These are phyloP conservation scores for Lepidotrigona ventralis DNA, from an alignment of 1,140 invertebrate species.

Conservation along the genomic window DNA sequence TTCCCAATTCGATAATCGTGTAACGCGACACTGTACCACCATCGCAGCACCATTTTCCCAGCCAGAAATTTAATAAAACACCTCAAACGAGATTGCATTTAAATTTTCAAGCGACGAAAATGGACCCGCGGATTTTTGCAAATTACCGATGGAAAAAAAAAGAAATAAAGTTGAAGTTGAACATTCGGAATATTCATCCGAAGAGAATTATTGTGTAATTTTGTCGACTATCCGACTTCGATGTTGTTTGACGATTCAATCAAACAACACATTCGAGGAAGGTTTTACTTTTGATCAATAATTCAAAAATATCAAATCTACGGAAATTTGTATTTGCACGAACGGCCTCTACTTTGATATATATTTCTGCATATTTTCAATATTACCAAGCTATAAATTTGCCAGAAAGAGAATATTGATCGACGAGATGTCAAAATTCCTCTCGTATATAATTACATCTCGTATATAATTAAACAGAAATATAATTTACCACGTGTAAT, in stretches of 20 bases:
- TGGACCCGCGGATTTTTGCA: neutral
- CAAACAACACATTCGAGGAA: too few relatives aligned
- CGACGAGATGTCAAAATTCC: too few relatives aligned
- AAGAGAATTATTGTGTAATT: neutral
- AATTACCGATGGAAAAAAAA: neutral
- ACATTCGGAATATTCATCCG: neutral
- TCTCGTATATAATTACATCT: too few relatives aligned
- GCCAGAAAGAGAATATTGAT: too few relatives aligned
- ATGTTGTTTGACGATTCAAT: neutral
- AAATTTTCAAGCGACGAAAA: neutral
- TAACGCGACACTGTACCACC: neutral
- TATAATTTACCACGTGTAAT: too few relatives aligned
- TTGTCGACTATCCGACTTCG: neutral
- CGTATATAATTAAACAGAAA: too few relatives aligned
- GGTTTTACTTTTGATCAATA: too few relatives aligned
- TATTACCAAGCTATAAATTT: too few relatives aligned
- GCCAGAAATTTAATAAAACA: neutral
- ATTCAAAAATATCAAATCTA: too few relatives aligned
- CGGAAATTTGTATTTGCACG: too few relatives aligned
- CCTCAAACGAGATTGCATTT: neutral
- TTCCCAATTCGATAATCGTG: neutral
- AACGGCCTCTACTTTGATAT: too few relatives aligned
- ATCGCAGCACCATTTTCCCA: neutral
- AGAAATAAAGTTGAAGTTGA: neutral
- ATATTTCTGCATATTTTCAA: too few relatives aligned